Evolutionary conservation across 64 coral and sea anemone species (phyloP), one percentile per base, ranked within the genome.

Genomic region (Montipora capricornis): DNA sequence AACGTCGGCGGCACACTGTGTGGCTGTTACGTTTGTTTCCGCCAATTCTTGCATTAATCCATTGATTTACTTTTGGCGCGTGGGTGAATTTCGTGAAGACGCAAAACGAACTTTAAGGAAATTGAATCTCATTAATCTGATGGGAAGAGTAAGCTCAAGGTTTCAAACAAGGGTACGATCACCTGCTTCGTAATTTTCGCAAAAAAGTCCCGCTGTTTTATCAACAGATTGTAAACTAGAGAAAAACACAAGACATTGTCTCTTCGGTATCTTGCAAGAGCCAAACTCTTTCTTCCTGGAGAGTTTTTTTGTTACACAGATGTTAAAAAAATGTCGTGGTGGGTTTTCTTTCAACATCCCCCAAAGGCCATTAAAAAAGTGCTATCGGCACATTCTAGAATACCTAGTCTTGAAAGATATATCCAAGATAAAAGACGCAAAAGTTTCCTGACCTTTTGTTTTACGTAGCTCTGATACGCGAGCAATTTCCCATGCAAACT

Each of bases 51-150:
- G 61, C 0, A 16, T 67, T 2, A 71, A 86, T 73, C 82, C 82
- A 9, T 20, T 86, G 82, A 86, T 86, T 5, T 86, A 86, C 9
- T 73, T 86, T 45, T 86, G 82, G 82, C 82, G 82, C 3, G 64
- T 86, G 19, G 10, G 44, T 22, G 82, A 86, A 16, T 20, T 73
- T 50, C 82, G 66, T 5, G 64, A 86, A 6, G 66, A 44, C 4
- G 82, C 45, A 0, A 48, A 52, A 51, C 62, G 44, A 16, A 51
- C 82, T 49, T 19, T 86, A 47, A 73, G 82, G 82, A 86, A 70
- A 71, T 20, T n/a, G 8, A 19, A 11, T 51, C 47, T 20, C 9
- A 19, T 73, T 8, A 73, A 46, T 16, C 76, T 4, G 45, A 4
- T 16, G 3, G 17, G 6, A n/a, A 37, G 24, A 17, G 16, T 8